Conservation (phyloP, 2,797 vertebrate species). For the Mormyrops boulengeri region DNA sequence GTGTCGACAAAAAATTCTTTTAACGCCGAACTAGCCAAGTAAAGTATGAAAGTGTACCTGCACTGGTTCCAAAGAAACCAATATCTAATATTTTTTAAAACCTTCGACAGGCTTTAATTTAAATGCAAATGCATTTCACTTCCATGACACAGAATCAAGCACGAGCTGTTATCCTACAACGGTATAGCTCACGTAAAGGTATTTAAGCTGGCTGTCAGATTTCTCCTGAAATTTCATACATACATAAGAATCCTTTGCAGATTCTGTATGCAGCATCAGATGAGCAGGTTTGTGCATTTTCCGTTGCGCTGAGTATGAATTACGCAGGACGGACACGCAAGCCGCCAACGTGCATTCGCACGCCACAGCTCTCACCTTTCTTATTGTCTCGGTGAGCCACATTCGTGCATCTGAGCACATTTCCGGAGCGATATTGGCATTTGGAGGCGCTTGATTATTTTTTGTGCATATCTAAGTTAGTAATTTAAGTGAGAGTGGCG, state of each 20-base stretch:
- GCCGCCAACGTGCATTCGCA: not conserved
- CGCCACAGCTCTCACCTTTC: not conserved
- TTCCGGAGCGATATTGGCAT: not conserved
- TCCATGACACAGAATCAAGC: not conserved
- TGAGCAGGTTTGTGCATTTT: not conserved
- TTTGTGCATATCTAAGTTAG: conserved; percentile 49
- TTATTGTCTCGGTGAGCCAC: not conserved
- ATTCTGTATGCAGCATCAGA: not conserved
- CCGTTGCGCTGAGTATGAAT: not conserved
- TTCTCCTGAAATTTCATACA: not conserved
- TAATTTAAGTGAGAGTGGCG: conserved; percentile 40
- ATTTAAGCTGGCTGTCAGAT: not conserved
- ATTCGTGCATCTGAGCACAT: not conserved
- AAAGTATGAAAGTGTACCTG: not conserved
- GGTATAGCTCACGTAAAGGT: not conserved
- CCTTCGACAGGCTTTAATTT: not conserved
- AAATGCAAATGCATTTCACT: not conserved
- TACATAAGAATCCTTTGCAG: not conserved
- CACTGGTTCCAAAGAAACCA: not conserved
- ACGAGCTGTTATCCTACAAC: not conserved
- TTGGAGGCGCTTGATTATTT: conserved; percentile 41
- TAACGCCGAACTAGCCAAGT: not conserved
- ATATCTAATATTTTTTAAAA: not conserved
- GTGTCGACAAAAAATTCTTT: not conserved
- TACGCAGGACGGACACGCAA: not conserved